Percentiles rank a stretch among this genome's conserved stretches.
These are phyloP conservation scores for Diabrotica balteata DNA, from an alignment of 2,888 invertebrate species.

Conservation along the genomic window DNA sequence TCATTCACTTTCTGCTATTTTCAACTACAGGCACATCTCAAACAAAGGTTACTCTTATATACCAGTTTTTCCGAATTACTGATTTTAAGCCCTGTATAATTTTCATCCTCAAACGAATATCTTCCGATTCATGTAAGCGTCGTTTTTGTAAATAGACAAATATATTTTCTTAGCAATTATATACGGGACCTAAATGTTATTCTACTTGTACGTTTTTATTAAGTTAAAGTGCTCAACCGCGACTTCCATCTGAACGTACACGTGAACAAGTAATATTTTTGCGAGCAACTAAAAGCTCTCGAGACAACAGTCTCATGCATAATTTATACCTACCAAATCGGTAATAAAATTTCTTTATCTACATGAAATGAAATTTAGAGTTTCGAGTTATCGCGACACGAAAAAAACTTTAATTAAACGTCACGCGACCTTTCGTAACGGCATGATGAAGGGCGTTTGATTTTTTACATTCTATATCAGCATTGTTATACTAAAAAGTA, in stretches of 20 bases:
- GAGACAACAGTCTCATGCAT: constrained; percentile 14
- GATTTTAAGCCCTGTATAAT: no score
- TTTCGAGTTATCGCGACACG: constrained; percentile 19
- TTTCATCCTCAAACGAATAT: no score
- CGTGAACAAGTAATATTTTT: constrained; percentile 16
- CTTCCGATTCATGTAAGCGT: no score
- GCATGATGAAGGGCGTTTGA: not conserved
- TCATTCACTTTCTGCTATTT: no score
- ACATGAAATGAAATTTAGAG: constrained; percentile 25
- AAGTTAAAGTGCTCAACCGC: constrained; percentile 13
- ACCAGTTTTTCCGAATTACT: no score
- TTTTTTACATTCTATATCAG: no score
- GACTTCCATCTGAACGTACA: constrained; percentile 16
- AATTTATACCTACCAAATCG: constrained; percentile 20
- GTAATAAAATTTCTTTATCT: constrained; percentile 29
- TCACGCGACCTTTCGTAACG: constrained; percentile 12
- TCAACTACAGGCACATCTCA: no score
- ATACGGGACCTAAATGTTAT: no score
- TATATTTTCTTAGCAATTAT: no score
- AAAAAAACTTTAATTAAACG: constrained; percentile 16
- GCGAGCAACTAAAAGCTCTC: constrained; percentile 7
- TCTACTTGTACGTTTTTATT: not conserved
- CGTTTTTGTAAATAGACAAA: no score
- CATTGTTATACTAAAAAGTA: no score
- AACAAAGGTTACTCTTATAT: no score